Base-by-base conservation (phyloP, 2,797 vertebrate species). In the Lycodopsis pacificus region DNA sequence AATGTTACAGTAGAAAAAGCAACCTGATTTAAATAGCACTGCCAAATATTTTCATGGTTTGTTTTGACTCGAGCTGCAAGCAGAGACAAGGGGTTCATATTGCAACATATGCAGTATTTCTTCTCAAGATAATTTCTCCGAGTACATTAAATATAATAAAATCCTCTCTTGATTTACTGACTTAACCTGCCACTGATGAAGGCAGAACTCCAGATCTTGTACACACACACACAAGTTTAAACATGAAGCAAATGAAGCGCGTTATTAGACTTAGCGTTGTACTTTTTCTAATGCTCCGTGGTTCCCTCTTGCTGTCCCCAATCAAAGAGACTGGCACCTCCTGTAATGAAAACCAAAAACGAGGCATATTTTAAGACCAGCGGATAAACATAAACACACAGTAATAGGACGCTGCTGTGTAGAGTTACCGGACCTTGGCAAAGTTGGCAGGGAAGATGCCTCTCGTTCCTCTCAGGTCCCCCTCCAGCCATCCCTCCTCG, bases 391-490 rank as follows among this genome's bases (percentile, higher is more conserved):
- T 0, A 57, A 56, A 73, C 20, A 59, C 49, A 65, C 19, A 25
- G 53, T 61, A 49, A 30, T n/a, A 4, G 11, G 42, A 58, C 20
- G 36, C 3, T 27, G 30, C 1, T n/a, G 1, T 57, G 20, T 2
- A 51, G 44, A 1, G 5, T 25, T n/a, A 5, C n/a, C 73, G 66
- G 63, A 97, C 97, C 96, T 97, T 95, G 62, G 94, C 95, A 62
- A 96, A 96, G 85, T 85, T 94, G 36, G 93, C 84, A 0, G 97
- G 97, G 65, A 97, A 96, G 78, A 96, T 92, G 30, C 97, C 97
- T 46, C 78, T 91, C 65, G 87, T 95, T 34, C 95, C 96, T 13
- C 73, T 67, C 59, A 96, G 81, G 48, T 97, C 96, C 59, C 97
- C 97, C 9, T 91, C 85, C 79, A 97, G 91, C 97, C 97, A 98